phyloP scores from a whole-genome alignment of 2,888 invertebrate species.

The Cheilosia pagana region DNA sequence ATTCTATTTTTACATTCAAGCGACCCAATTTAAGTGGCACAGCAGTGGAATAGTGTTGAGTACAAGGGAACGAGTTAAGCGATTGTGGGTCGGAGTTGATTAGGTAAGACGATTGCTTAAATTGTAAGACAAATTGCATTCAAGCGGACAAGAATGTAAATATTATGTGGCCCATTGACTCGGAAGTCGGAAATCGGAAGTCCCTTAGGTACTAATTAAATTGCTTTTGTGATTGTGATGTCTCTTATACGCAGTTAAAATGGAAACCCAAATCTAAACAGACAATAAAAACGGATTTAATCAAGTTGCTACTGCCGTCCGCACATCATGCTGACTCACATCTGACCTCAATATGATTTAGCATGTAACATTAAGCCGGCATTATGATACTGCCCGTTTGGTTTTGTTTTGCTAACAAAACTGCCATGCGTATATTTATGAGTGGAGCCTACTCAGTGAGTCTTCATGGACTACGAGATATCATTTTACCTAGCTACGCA shows the following conservation, averaged over 20 bases:
- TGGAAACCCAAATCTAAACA: no score
- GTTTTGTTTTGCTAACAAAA: constrained; percentile 31
- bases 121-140: constrained; percentile 47
- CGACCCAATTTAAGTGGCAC: constrained; percentile 48
- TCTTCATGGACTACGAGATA: constrained; percentile 1
- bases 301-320: constrained; percentile 7
- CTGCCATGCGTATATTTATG: constrained; percentile 43
- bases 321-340: constrained; percentile 8
- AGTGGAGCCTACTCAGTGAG: not conserved
- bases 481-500: not conserved
- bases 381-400: constrained; percentile 21
- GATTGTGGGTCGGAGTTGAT: constrained; percentile 46
- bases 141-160: constrained; percentile 21
- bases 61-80: not conserved
- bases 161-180: not conserved
- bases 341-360: constrained; percentile 43
- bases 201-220: not conserved
- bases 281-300: constrained; percentile 1
- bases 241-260: no score
- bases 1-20: constrained; percentile 42
- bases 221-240: not conserved
- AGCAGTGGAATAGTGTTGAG: constrained; percentile 26
- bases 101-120: constrained; percentile 49
- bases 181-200: constrained; percentile 9
- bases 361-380: constrained; percentile 48